Evolutionary conservation across 1,140 invertebrate species (phyloP), one percentile per base, ranked within the genome.

Genomic region (Drosophila miranda): DNA sequence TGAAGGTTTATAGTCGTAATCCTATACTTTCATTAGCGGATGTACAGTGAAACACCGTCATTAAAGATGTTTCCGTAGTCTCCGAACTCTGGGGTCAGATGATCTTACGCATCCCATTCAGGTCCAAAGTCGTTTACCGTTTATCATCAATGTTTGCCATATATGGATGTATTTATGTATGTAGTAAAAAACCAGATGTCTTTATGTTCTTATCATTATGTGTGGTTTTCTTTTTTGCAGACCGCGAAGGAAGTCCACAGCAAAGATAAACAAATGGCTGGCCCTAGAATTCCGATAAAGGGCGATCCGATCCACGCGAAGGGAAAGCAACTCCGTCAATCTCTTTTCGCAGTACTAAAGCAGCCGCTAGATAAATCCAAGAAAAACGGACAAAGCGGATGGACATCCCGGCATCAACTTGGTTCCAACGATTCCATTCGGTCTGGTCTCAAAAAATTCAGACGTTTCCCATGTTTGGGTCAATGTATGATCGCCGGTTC

Each of bases 191-290:
- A 30, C 46, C 46, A 56, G 41, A 74, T 61, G 57, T 57, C 55
- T 50, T 45, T 44, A 55, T 73, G 51, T 64, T 73, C 63, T 73
- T 73, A 64, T 73, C 67, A 43, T 48, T 49, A 63, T 30, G 9
- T n/a, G 23, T 42, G 11, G 21, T 43, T 64, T 53, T 56, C 41
- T 51, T 43, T 38, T 63, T 57, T 75, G 70, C 66, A 54, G 48
- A 62, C 79, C 64, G 43, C 79, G 75, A 81, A 83, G 80, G 80
- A 83, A 83, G 82, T 51, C 52, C 34, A 72, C 48, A 56, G 50
- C 49, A 75, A 46, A 68, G 79, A 82, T 82, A 82, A 78, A 78
- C 60, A 67, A 75, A 82, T 76, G 59, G 28, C 42, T 55, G 62
- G 34, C 66, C 54, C 64, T 73, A 51, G 50, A 41, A 83, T 46